phyloP scores from a whole-genome alignment of 2,797 vertebrate genomes.

The Sebastes matsubarae region DNA sequence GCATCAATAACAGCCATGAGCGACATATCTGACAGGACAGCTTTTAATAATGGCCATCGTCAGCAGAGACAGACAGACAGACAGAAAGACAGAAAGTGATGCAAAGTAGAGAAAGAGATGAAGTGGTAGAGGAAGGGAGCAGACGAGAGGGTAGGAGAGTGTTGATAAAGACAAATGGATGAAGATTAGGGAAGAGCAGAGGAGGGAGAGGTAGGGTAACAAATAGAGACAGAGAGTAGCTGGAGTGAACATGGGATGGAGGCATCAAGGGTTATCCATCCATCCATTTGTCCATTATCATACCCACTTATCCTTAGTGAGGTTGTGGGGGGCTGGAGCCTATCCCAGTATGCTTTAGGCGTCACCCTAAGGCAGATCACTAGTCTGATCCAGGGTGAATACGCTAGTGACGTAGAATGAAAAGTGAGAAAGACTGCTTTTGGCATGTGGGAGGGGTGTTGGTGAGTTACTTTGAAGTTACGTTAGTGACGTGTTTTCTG shows the following conservation, averaged over 20 bases:
- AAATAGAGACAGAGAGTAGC: constrained; percentile 13
- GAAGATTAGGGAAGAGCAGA: constrained; percentile 4
- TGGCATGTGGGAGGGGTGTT: no score
- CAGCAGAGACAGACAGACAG: constrained; percentile 58
- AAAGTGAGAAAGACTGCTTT: no score
- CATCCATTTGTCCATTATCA: constrained; percentile 15
- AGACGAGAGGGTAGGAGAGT: not conserved
- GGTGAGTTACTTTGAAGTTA: no score
- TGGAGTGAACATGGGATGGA: not conserved
- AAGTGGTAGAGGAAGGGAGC: not conserved
- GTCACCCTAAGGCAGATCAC: not conserved
- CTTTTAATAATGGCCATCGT: constrained; percentile 74
- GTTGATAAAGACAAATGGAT: constrained; percentile 14
- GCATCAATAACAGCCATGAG: constrained; percentile 75
- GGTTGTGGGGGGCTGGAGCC: not conserved
- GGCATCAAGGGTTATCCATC: constrained; percentile 8
- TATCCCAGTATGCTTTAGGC: not conserved
- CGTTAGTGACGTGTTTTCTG: no score
- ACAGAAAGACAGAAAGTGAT: not conserved
- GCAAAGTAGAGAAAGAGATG: not conserved
- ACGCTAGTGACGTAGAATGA: no score
- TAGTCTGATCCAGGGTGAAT: no score
- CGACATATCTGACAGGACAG: constrained; percentile 62
- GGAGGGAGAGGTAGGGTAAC: not conserved
- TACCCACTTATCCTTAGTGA: not conserved